Evolutionary conservation across 1,140 invertebrate species (phyloP), one percentile per base, ranked within the genome.

Genomic region (Heliconius hewitsoni): DNA sequence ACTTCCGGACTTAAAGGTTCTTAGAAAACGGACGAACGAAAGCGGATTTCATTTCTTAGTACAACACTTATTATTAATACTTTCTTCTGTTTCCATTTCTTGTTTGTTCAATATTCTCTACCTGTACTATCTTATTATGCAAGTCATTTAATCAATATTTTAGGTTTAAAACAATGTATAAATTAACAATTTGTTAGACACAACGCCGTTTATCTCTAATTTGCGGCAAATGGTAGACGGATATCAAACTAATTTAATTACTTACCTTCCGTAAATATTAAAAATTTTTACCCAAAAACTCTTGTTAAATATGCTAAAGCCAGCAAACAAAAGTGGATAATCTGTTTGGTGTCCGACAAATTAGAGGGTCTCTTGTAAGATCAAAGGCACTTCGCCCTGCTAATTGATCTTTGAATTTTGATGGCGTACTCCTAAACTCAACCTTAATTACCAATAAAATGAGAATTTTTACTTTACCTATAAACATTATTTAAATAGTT

Each of bases 361-460:
- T 91, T 89, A 91, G 91, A 90, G 89, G 85, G 85, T 82, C 84
- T 84, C 88, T 86, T 87, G 80, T 77, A 80, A 89, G 90, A 92
- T 92, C 87, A 92, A 93, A 92, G 85, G 82, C 83, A 87, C 86
- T 84, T 83, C 79, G 80, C 82, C 83, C 83, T 80, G 76, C 86
- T 91, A 91, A 93, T 93, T 90, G 89, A 89, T 89, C 86, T 91
- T 88, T 88, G 87, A 89, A 90, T 89, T 90, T 91, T 91, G 82
- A 90, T 90, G 84, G 81, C 81, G 74, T 76, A 72, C 76, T 74
- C 70, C 71, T 77, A 82, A 83, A 84, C 84, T 84, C 78, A 82
- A 74, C 81, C 85, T 84, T 83, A 83, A 84, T 80, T 80, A 83
- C n/a, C 37, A 78, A 75, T 78, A 76, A 77, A 77, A n/a, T n/a